Evolutionary conservation across 2,797 vertebrate species (phyloP).

Genomic region (Bradypodion pumilum): DNA sequence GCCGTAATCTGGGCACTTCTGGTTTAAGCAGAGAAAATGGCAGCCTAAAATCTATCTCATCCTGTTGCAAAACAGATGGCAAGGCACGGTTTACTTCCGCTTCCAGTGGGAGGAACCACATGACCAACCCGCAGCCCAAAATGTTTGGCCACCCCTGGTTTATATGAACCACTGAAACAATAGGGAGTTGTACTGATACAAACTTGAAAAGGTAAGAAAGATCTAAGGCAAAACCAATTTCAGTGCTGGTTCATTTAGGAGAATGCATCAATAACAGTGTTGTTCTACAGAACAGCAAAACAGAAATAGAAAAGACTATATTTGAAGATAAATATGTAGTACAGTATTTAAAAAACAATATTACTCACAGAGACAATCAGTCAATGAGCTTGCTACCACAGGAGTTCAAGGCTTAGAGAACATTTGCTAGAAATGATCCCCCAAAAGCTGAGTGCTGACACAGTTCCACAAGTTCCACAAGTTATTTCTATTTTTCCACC

Average conservation of each 20-base stretch:
- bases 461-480: neutral
- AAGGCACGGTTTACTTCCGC: too few species aligned
- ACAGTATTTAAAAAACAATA: constrained; percentile 55
- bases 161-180: neutral
- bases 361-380: constrained; percentile 61
- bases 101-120: too few species aligned
- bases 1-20: too few species aligned
- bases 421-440: constrained; percentile 45
- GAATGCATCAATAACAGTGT: neutral
- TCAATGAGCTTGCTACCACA: constrained; percentile 49
- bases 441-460: constrained; percentile 50
- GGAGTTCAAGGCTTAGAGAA: constrained; percentile 40
- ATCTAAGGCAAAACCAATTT: neutral
- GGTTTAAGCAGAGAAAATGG: too few species aligned
- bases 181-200: neutral
- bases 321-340: constrained; percentile 43
- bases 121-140: too few species aligned
- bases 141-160: too few species aligned
- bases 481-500: constrained; percentile 47
- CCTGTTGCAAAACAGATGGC: too few species aligned
- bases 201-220: neutral
- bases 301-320: constrained; percentile 9
- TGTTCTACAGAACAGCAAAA: constrained; percentile 22
- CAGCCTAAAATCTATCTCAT: too few species aligned
- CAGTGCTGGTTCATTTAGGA: neutral